Percentiles rank a stretch among this genome's conserved stretches.
Conservation (phyloP, 2,113 vertebrate species). For the Etheostoma cragini region DNA sequence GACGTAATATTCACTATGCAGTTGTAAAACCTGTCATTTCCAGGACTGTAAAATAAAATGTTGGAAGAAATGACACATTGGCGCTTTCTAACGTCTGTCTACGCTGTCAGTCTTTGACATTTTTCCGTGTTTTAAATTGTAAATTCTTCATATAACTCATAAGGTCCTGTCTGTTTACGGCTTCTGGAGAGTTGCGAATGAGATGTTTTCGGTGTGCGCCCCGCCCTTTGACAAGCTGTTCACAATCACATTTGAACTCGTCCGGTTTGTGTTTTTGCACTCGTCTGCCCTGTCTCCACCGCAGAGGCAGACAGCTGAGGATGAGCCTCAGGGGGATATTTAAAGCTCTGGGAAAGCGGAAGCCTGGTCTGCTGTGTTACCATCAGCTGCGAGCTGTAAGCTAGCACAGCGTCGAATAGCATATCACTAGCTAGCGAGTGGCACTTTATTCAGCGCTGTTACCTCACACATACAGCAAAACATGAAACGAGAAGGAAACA, state of each 20-base stretch:
- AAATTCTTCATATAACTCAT: neutral
- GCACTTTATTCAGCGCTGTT: neutral
- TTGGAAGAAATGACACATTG: neutral
- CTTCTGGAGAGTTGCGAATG: neutral
- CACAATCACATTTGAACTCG: neutral
- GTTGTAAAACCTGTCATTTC: neutral
- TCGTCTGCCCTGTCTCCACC: neutral
- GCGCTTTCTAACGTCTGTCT: neutral
- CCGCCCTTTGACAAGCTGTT: slow-evolving; percentile 32
- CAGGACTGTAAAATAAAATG: neutral
- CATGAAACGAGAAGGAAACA: slow-evolving; percentile 11
- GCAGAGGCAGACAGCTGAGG: slow-evolving; percentile 34
- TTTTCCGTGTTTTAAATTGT: neutral
- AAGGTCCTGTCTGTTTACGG: neutral
- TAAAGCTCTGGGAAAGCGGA: slow-evolving; percentile 60
- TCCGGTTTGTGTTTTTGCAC: slow-evolving; percentile 13
- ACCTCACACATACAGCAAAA: neutral
- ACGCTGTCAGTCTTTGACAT: no score
- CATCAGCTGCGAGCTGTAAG: slow-evolving; percentile 43
- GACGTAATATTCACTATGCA: neutral
- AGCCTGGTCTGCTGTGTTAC: slow-evolving; percentile 33
- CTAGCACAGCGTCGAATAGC: slow-evolving; percentile 1
- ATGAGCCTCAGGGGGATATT: slow-evolving; percentile 43
- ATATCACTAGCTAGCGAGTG: slow-evolving; percentile 4
- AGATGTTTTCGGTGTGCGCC: slow-evolving; percentile 14